Evolutionary conservation across 2,797 vertebrate species (phyloP).

Genomic region (Silurus aristotelis): DNA sequence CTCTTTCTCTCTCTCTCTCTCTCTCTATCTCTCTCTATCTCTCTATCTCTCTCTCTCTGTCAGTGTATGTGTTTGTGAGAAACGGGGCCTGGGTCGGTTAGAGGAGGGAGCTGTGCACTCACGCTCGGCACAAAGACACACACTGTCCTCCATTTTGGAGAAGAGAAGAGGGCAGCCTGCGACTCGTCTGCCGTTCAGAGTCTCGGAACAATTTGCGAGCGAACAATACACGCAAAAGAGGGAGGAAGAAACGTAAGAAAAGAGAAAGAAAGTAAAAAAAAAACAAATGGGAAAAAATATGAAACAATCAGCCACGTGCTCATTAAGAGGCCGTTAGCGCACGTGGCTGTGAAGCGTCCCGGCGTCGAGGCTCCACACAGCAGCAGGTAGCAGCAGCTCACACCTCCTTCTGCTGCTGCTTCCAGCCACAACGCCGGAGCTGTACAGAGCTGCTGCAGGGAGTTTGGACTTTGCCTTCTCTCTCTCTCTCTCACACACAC

Average conservation of each 20-base stretch:
- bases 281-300: background rate
- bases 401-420: no score
- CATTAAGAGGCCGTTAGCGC: conserved; percentile 34
- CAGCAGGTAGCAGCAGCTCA: conserved; percentile 24
- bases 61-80: conserved; percentile 10
- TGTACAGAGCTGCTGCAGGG: no score
- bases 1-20: conserved; percentile 39
- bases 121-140: conserved; percentile 45
- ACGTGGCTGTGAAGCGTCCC: background rate
- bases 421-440: no score
- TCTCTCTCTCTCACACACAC: no score
- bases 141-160: conserved; percentile 60
- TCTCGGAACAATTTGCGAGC: conserved; percentile 34
- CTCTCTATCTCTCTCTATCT: conserved; percentile 48
- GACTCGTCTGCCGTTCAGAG: conserved; percentile 37
- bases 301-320: conserved; percentile 9
- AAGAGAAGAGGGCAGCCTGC: conserved; percentile 53
- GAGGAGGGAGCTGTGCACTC: conserved; percentile 50
- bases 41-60: background rate
- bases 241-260: background rate
- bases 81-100: conserved; percentile 44
- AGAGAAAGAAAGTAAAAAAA: background rate
- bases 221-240: background rate
- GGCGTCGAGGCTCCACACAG: background rate
- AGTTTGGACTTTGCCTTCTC: conserved; percentile 38